phyloP scores from a whole-genome alignment of 2,888 invertebrate genomes.

The Omphaloscelis lunosa region DNA sequence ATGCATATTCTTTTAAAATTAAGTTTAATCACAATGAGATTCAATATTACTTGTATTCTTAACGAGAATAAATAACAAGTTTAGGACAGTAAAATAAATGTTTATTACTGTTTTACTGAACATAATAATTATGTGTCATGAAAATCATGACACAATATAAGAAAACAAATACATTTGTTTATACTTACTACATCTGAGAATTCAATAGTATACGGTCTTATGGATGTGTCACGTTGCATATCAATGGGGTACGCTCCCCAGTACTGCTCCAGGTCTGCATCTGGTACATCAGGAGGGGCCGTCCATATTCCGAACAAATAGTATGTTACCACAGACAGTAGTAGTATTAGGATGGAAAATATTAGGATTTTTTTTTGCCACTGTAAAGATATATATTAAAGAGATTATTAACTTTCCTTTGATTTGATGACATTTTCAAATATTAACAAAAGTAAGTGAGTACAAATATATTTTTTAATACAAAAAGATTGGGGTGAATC shows the following conservation, averaged over 20 bases:
- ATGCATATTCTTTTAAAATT: not conserved
- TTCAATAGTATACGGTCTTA: slow-evolving; percentile 91
- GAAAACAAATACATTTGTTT: too few relatives aligned
- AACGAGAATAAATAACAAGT: too few relatives aligned
- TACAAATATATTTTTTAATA: too few relatives aligned
- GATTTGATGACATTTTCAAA: not conserved
- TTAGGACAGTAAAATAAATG: too few relatives aligned
- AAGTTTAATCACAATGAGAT: not conserved
- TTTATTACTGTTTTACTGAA: too few relatives aligned
- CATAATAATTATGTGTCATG: too few relatives aligned
- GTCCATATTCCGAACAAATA: slow-evolving; percentile 66
- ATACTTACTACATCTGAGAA: slow-evolving; percentile 91
- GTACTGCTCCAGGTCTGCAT: slow-evolving; percentile 85
- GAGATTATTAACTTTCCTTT: not conserved
- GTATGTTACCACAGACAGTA: slow-evolving; percentile 56
- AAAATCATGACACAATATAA: too few relatives aligned
- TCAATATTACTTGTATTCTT: too few relatives aligned
- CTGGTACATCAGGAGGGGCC: slow-evolving; percentile 71
- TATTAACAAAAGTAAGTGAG: too few relatives aligned
- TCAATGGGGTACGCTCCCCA: slow-evolving; percentile 91
- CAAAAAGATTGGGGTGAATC: too few relatives aligned
- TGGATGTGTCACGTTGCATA: slow-evolving; percentile 85
- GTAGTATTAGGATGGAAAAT: slow-evolving; percentile 56
- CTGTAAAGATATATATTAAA: slow-evolving; percentile 63
- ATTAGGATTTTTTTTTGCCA: slow-evolving; percentile 64